Base-by-base conservation (phyloP, 2,113 vertebrate genomes). In the Solea senegalensis region DNA sequence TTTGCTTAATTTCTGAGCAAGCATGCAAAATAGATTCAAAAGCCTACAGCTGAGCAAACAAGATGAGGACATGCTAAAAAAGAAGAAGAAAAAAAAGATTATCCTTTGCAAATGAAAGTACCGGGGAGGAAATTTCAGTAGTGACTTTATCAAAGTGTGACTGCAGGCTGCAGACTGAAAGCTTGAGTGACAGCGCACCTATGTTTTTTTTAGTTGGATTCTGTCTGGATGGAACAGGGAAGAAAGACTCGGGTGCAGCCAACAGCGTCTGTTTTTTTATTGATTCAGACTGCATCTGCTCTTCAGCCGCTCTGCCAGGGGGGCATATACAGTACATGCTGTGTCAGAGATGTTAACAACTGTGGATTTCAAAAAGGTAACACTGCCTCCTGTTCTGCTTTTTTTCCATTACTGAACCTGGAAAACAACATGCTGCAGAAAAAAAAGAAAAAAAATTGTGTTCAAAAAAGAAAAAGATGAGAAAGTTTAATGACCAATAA, bases 231-330 rank as follows among this genome's bases (percentile, higher is more conserved):
- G 57, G 57, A 65, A 76, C 62, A 52, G 54, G 59, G 60, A 40
- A 80, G 55, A 45, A 59, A 62, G 64, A 79, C 10, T 68, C 78
- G 69, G 78, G 76, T 83, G 78, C 61, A 75, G 74, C 65, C 66
- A 50, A 78, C 72, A 76, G 73, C 88, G 82, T 82, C 89, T 93
- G 89, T 81, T 89, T 87, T 88, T 86, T 43, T 78, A 88, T 85
- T 87, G 90, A 93, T 91, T 89, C 69, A 80, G 76, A 69, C 69
- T 56, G 72, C 64, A 69, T 73, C 76, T 80, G 58, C 72, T 64
- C 82, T 86, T 67, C 48, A 58, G 73, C 76, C 57, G 55, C 28
- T 48, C 77, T 63, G 28, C 65, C 15, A 12, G 69, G 65, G 67
- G 81, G 78, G 76, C 9, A 65, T 70, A 40, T 59, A 76, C 49